Percentiles rank a stretch among this genome's conserved stretches.
Conservation (phyloP, 2,888 invertebrate species). For the Chrysopilus asiliformis region DNA sequence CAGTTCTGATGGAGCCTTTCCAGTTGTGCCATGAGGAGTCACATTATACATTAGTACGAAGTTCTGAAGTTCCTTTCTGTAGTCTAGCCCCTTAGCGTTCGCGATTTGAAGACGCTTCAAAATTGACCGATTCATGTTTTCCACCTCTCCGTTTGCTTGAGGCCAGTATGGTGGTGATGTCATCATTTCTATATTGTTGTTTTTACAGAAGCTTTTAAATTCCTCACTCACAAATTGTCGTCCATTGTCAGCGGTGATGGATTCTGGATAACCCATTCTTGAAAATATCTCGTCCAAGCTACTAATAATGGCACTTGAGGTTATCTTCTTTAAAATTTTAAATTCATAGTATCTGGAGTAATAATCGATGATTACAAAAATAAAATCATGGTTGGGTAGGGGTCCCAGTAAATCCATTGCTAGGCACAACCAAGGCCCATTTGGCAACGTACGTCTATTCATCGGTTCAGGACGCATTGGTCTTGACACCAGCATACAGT, state of each 20-base stretch:
- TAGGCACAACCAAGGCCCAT: constrained; percentile 9
- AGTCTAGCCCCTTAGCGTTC: no score
- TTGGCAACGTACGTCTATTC: constrained; percentile 9
- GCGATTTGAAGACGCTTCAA: constrained; percentile 13
- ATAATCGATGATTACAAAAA: constrained; percentile 12
- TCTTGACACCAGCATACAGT: constrained; percentile 12
- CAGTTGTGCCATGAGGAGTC: constrained; percentile 15
- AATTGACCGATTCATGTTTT: constrained; percentile 13
- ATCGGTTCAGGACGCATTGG: constrained; percentile 4
- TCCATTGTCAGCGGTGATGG: constrained; percentile 16
- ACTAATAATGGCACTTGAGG: constrained; percentile 7
- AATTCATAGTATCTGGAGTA: constrained; percentile 12
- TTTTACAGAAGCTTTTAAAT: no score
- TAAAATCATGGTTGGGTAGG: constrained; percentile 11
- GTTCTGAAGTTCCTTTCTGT: constrained; percentile 14
- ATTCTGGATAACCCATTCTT: constrained; percentile 14
- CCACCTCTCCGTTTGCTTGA: constrained; percentile 13
- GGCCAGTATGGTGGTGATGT: constrained; percentile 16
- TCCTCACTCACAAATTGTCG: constrained; percentile 14
- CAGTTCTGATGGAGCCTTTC: constrained; percentile 11
- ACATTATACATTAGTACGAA: constrained; percentile 15
- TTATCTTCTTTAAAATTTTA: no score
- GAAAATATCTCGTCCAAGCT: constrained; percentile 14
- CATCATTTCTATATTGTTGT: no score
- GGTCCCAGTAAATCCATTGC: constrained; percentile 10